Evolutionary conservation across 1,140 invertebrate genomes (phyloP), one percentile per base, ranked within the genome.

Genomic region (Odontomachus brunneus): DNA sequence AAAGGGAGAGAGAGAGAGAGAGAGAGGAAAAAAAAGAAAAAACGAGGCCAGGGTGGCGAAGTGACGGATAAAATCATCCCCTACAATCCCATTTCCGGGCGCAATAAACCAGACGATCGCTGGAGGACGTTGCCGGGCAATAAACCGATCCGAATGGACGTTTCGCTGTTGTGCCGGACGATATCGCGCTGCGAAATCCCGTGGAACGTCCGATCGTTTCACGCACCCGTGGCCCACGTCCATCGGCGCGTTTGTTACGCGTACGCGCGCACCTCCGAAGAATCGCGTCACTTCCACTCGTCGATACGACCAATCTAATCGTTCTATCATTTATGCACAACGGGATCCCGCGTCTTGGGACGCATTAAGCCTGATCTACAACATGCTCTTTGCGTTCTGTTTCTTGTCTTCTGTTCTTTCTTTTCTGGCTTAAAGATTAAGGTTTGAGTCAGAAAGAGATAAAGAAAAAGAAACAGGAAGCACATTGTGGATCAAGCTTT

Each of bases 31-130:
- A 59, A 57, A 3, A 69, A 38, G 38, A 55, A 78, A 86, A 84
- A 88, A 57, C 55, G 22, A 67, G 57, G 62, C 69, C 63, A 85
- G 48, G 38, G 63, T 53, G 57, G 73, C 24, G 53, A 67, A 62
- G 83, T 17, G 75, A 83, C 67, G 80, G 86, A 71, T 86, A 62
- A 80, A 87, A 80, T 84, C 85, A 85, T 80, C 88, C 85, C 86
- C 86, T 89, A 90, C 83, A 89, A 90, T 91, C 90, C 89, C 85
- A 91, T 91, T 91, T 91, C 86, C 89, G 85, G 81, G 73, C 83
- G 89, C 86, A 90, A 90, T 91, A 90, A 91, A 91, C 84, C 90
- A 89, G 69, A 59, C 78, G 86, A 84, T 86, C 82, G 83, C 60
- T 49, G 82, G 75, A 82, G 72, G 48, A 83, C 69, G 83, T 73